Evolutionary conservation across 2,113 vertebrate genomes (phyloP), one percentile per base, ranked within the genome.

Genomic region (Guaruba guarouba): DNA sequence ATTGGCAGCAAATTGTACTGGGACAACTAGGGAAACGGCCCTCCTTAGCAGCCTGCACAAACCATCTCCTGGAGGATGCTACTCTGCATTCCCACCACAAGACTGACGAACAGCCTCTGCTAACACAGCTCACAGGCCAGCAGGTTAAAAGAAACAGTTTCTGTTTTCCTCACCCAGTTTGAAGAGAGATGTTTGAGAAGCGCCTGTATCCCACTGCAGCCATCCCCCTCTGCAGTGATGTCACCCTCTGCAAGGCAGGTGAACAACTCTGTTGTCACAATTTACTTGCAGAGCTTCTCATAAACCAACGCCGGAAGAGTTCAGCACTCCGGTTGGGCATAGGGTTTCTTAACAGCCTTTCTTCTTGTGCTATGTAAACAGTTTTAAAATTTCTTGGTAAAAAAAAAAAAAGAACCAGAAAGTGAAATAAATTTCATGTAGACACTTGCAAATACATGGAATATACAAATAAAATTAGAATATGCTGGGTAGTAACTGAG

Each of bases 71-170:
- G 28, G 12, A 61, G 57, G 57, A 62, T 1, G 39, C 13, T 20
- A 5, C 48, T 52, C 51, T 19, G 64, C 37, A 69, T 3, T 4
- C n/a, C 44, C 5, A 6, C 4, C 0, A 11, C 33, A 6, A 12
- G 16, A 11, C 0, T 8, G 27, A 4, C 2, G 2, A 9, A 1
- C 9, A 33, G 23, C 35, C n/a, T 17, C 69, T 13, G 12, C 31
- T 55, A 31, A 19, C 1, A 20, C 61, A 43, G 29, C n/a, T 90
- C 66, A 11, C 39, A 22, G 19, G 62, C 6, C 63, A 7, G 3
- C 0, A 13, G 24, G 3, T 16, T 13, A 23, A 49, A 54, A 35
- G 51, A 22, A 57, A 7, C 29, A 18, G 7, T 1, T 84, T 44
- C 28, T 64, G 25, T 3, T 3, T 43, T 66, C 31, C 35, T 61